Percentiles rank a stretch among this genome's conserved stretches.
Evolutionary conservation across 2,113 vertebrate genomes (phyloP).

Genomic region (Eptatretus burgeri): DNA sequence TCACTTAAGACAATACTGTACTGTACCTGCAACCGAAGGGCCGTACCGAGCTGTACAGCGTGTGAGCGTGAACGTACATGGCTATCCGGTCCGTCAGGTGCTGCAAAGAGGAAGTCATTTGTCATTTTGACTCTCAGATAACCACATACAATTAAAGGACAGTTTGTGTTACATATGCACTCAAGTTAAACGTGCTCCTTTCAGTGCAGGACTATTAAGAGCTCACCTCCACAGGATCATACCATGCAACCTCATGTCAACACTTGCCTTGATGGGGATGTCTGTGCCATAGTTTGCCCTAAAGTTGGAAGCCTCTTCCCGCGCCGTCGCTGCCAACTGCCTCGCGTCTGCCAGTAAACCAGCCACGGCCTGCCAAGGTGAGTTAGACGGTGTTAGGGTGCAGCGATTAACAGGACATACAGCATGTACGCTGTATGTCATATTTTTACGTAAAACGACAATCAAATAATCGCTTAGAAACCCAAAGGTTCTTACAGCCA

Average conservation of each 20-base stretch:
- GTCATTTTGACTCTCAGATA: neutral
- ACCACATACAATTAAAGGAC: too few species aligned
- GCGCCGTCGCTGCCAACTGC: slow-evolving; percentile 62
- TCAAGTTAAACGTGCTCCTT: too few species aligned
- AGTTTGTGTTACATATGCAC: too few species aligned
- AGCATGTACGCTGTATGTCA: neutral
- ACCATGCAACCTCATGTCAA: too few species aligned
- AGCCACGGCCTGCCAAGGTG: slow-evolving; percentile 41
- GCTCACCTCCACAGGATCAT: too few species aligned
- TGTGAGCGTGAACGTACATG: slow-evolving; percentile 95
- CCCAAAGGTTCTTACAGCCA: neutral
- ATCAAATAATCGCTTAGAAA: neutral
- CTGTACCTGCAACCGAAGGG: slow-evolving; percentile 84
- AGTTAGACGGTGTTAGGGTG: neutral
- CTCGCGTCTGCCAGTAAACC: slow-evolving; percentile 76
- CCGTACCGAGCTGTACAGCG: slow-evolving; percentile 77
- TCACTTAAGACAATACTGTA: too few species aligned
- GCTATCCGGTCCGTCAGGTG: slow-evolving; percentile 81
- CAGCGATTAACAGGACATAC: too few species aligned
- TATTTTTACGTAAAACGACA: neutral
- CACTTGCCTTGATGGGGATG: slow-evolving; percentile 60
- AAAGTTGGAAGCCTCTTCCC: slow-evolving; percentile 87
- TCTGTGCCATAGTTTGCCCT: slow-evolving; percentile 79
- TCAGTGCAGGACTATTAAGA: too few species aligned
- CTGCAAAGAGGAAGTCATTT: slow-evolving; percentile 15